Percentiles rank a stretch among this genome's conserved stretches.
These are phyloP conservation scores for Globodera rostochiensis DNA, from an alignment of 1,140 invertebrate species.

Conservation along the genomic window DNA sequence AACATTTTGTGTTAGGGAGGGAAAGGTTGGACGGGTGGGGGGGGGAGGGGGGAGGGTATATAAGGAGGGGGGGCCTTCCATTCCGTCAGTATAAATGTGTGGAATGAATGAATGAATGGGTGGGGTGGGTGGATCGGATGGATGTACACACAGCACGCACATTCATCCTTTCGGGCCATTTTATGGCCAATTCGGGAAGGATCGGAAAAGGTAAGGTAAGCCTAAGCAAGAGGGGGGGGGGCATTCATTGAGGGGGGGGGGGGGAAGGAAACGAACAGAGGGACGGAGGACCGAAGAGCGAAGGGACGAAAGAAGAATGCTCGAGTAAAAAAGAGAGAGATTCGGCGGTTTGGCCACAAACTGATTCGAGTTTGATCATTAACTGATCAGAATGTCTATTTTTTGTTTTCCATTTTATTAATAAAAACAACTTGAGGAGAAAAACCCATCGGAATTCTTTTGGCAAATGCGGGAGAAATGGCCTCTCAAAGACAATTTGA, in stretches of 20 bases:
- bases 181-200: conserved; percentile 50
- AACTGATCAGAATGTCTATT: too few species aligned
- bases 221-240: neutral
- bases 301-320: neutral
- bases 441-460: too few species aligned
- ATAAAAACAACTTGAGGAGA: too few species aligned
- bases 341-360: neutral
- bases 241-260: too few species aligned
- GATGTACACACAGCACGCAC: conserved; percentile 14
- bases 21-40: neutral
- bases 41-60: neutral
- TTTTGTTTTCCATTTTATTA: too few species aligned
- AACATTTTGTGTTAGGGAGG: neutral
- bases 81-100: neutral
- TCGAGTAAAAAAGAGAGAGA: neutral
- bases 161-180: conserved; percentile 22
- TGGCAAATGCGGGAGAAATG: too few species aligned
- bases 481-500: too few species aligned
- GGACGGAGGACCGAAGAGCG: neutral
- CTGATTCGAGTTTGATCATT: too few species aligned
- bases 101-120: neutral
- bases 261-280: neutral
- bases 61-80: too few species aligned
- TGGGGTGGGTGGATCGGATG: too few species aligned
- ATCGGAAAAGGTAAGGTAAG: neutral